Evolutionary conservation across 2,888 invertebrate species (phyloP).

Genomic region (Caenorhabditis imperialis): DNA sequence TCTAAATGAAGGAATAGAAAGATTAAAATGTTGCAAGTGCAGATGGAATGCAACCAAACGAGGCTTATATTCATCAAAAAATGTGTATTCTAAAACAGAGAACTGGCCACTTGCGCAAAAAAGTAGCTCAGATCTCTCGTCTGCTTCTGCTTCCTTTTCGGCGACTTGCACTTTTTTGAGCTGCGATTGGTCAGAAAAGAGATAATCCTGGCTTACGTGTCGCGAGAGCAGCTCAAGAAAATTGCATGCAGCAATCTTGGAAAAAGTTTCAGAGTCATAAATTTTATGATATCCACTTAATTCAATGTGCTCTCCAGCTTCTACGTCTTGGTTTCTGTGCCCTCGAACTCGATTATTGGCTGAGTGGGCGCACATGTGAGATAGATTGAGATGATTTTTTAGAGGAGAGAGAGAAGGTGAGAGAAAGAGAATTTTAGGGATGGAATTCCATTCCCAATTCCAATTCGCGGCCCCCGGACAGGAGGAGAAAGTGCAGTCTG

Average conservation of each 20-base stretch:
- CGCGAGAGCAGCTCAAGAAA: background rate
- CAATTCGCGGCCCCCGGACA: too few species aligned
- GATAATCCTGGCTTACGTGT: slow-evolving; percentile 7
- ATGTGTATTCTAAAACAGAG: background rate
- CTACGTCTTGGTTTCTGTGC: too few species aligned
- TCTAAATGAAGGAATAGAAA: background rate
- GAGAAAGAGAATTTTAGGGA: background rate
- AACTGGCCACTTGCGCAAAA: slow-evolving; percentile 2
- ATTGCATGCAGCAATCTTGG: background rate
- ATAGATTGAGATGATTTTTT: too few species aligned
- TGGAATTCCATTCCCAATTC: too few species aligned
- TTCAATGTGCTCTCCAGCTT: slow-evolving; percentile 30
- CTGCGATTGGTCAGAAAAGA: slow-evolving; percentile 7
- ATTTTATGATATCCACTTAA: slow-evolving; percentile 24
- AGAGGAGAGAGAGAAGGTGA: background rate
- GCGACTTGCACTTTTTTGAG: slow-evolving; percentile 7
- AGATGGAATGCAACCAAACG: slow-evolving; percentile 8
- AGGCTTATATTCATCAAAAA: slow-evolving; percentile 17
- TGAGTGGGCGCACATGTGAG: too few species aligned
- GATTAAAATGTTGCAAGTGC: background rate
- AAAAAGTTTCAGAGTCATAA: slow-evolving; percentile 1
- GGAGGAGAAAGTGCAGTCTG: slow-evolving; percentile 23
- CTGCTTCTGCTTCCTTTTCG: background rate
- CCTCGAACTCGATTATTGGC: slow-evolving; percentile 28
- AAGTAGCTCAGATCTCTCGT: too few species aligned